Conservation (phyloP, 2,888 invertebrate genomes). For the Philereme vetulata region DNA sequence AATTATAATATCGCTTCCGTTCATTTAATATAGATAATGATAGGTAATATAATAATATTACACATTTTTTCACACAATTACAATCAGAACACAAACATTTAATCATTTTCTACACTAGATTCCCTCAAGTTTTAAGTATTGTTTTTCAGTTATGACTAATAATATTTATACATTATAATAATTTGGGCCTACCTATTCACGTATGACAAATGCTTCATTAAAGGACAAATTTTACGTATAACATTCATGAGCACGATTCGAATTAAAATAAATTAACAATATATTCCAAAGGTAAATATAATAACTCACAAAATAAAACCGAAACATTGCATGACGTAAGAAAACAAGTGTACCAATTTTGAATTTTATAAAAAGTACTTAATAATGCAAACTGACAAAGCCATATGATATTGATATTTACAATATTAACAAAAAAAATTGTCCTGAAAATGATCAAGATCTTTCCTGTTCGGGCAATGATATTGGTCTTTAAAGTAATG, state of each 20-base stretch:
- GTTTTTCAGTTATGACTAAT: conserved; percentile 71
- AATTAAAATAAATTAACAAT: conserved; percentile 71
- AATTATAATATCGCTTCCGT: conserved; percentile 76
- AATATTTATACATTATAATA: conserved; percentile 79
- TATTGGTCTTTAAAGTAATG: conserved; percentile 47
- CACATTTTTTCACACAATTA: conserved; percentile 78
- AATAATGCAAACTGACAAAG: conserved; percentile 47
- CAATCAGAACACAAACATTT: conserved; percentile 81
- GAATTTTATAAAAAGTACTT: conserved; percentile 44
- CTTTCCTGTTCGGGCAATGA: conserved; percentile 58
- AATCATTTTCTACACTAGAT: conserved; percentile 74
- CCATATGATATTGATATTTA: conserved; percentile 72
- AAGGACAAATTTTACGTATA: conserved; percentile 75
- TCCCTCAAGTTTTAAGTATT: conserved; percentile 76
- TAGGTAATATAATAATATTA: conserved; percentile 74
- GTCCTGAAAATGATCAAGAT: conserved; percentile 63
- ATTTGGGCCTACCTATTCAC: conserved; percentile 83
- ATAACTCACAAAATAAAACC: conserved; percentile 55
- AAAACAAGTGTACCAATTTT: conserved; percentile 68
- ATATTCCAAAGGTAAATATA: conserved; percentile 53
- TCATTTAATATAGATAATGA: conserved; percentile 65
- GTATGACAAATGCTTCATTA: conserved; percentile 79
- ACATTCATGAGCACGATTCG: conserved; percentile 73
- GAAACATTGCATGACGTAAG: conserved; percentile 56
- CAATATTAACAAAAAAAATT: conserved; percentile 67